phyloP scores from a whole-genome alignment of 2,797 vertebrate genomes.

The Leptatherina wallacei region DNA sequence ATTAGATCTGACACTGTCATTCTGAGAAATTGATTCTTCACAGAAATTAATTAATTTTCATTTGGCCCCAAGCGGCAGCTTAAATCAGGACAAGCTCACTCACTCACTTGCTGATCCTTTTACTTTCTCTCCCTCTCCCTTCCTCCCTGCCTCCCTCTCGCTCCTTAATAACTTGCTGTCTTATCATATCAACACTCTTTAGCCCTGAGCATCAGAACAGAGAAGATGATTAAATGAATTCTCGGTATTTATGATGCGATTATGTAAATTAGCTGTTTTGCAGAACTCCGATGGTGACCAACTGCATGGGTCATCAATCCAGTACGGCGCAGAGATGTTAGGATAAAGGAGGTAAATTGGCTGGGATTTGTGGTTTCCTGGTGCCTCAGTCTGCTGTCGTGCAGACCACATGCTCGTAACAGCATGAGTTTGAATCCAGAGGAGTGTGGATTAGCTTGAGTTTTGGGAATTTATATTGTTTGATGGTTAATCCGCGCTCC shows the following conservation, averaged over 20 bases:
- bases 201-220: constrained; percentile 93
- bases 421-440: constrained; percentile 74
- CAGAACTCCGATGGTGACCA: constrained; percentile 91
- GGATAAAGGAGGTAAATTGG: constrained; percentile 78
- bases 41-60: constrained; percentile 99
- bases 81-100: constrained; percentile 94
- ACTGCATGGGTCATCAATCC: constrained; percentile 94
- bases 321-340: constrained; percentile 69
- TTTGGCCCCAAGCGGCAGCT: constrained; percentile 99
- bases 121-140: constrained; percentile 75
- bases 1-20: constrained; percentile 96
- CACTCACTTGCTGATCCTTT: constrained; percentile 78
- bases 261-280: constrained; percentile 96
- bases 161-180: constrained; percentile 88
- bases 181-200: constrained; percentile 98
- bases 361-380: constrained; percentile 73
- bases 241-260: constrained; percentile 99
- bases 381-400: constrained; percentile 63
- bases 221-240: constrained; percentile 99
- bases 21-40: constrained; percentile 99
- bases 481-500: constrained; percentile 76
- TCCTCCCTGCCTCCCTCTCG: constrained; percentile 65
- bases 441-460: constrained; percentile 71
- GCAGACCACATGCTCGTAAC: constrained; percentile 71
- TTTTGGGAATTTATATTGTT: constrained; percentile 75